Conservation (phyloP, 1,140 invertebrate genomes). For the Grapholita molesta region DNA sequence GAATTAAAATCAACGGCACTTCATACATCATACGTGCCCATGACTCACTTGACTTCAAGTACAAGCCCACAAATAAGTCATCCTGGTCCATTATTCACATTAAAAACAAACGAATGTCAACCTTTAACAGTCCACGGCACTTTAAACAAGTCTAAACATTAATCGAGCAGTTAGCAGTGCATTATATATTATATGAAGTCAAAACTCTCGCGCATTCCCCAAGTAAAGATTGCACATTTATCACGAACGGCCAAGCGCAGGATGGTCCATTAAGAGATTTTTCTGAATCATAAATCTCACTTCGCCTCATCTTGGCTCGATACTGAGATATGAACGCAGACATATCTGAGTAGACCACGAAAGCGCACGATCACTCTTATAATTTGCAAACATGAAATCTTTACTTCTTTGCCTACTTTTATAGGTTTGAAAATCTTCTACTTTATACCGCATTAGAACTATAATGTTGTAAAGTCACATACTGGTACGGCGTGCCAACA, state of each 20-base stretch:
- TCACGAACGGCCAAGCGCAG: conserved; percentile 64
- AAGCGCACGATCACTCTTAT: not conserved
- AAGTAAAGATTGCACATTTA: conserved; percentile 76
- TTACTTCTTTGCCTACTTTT: not conserved
- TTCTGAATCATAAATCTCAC: conserved; percentile 75
- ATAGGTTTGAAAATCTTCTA: no score
- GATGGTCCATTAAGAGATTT: conserved; percentile 74
- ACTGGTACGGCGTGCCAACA: no score
- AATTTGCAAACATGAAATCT: not conserved
- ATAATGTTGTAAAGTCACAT: no score
- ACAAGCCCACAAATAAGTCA: conserved; percentile 1
- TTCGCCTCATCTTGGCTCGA: conserved; percentile 67
- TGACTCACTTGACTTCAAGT: not conserved
- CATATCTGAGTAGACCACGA: not conserved
- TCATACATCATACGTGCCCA: not conserved
- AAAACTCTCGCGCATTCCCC: conserved; percentile 69
- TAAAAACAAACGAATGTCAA: conserved; percentile 1
- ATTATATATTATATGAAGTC: conserved; percentile 67
- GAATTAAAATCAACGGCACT: not conserved
- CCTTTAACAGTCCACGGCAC: conserved; percentile 1
- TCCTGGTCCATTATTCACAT: not conserved
- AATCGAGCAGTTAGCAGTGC: conserved; percentile 44
- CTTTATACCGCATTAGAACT: no score
- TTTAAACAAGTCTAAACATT: conserved; percentile 29
- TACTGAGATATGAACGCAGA: conserved; percentile 54